phyloP scores from a whole-genome alignment of 2,888 invertebrate genomes.

The Syritta pipiens region DNA sequence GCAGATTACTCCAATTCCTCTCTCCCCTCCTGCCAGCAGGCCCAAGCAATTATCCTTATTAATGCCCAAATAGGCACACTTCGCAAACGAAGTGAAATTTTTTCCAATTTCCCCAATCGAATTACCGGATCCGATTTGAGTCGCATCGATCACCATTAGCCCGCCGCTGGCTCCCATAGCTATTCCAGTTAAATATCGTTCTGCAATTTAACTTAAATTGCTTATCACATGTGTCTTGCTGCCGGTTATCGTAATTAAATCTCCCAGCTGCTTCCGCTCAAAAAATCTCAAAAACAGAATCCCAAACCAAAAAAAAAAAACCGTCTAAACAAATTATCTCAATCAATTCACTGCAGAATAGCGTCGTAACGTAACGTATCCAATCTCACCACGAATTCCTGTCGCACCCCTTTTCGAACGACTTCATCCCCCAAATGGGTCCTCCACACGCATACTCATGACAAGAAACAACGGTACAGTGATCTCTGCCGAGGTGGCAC shows the following conservation, averaged over 20 bases:
- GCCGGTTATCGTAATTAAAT: constrained; percentile 50
- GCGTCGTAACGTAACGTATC: neutral
- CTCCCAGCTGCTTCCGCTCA: constrained; percentile 18
- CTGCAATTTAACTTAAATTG: constrained; percentile 10
- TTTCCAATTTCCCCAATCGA: neutral
- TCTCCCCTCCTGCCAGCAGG: neutral
- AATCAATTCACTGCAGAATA: constrained; percentile 17
- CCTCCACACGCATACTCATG: too few relatives aligned
- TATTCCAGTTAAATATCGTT: constrained; percentile 13
- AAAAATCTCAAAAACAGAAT: neutral
- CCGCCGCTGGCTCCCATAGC: neutral
- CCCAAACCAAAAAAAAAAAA: neutral
- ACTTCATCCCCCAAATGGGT: constrained; percentile 1
- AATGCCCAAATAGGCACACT: constrained; percentile 1
- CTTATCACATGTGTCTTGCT: constrained; percentile 19
- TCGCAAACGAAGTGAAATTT: neutral
- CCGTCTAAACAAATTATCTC: constrained; percentile 22
- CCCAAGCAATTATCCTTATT: constrained; percentile 9
- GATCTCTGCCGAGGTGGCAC: constrained; percentile 23
- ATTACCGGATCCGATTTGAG: constrained; percentile 23
- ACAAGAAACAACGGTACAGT: neutral
- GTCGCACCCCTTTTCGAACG: neutral
- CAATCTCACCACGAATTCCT: neutral
- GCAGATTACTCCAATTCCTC: too few relatives aligned
- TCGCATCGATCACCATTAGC: constrained; percentile 29